These are phyloP conservation scores for Cybosia mesomella DNA, from an alignment of 2,888 invertebrate species.

Conservation along the genomic window DNA sequence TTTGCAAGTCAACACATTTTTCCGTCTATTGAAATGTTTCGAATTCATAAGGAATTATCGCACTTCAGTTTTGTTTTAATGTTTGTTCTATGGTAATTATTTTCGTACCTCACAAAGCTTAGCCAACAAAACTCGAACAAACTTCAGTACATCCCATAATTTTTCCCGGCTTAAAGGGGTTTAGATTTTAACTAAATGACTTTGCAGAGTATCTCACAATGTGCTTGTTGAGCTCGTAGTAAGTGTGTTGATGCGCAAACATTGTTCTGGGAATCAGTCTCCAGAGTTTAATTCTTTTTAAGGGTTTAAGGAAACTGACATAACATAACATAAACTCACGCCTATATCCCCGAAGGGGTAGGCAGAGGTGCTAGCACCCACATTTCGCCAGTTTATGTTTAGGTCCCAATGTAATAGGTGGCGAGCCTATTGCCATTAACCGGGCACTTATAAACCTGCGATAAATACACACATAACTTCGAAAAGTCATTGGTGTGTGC, in stretches of 20 bases:
- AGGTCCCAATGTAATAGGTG: no score
- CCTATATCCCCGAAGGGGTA: no score
- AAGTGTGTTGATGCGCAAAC: slow-evolving; percentile 32
- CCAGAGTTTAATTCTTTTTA: slow-evolving; percentile 38
- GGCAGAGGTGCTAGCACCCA: no score
- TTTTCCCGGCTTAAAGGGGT: slow-evolving; percentile 10
- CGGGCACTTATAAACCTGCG: no score
- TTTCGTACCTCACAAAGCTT: slow-evolving; percentile 1
- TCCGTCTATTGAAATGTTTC: no score
- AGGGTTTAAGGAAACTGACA: slow-evolving; percentile 14
- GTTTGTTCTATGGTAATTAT: neutral
- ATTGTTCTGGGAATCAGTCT: slow-evolving; percentile 42
- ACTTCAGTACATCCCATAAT: slow-evolving; percentile 5
- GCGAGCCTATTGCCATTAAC: no score
- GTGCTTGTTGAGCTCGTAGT: slow-evolving; percentile 35
- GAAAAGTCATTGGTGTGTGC: no score
- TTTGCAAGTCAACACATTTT: no score
- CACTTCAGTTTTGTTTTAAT: neutral
- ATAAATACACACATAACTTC: no score
- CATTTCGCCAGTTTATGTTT: no score
- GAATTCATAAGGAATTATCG: neutral
- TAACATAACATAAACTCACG: no score
- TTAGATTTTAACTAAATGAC: slow-evolving; percentile 23
- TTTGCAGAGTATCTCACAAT: no score
- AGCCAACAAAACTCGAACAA: neutral